A percentile compares a stretch with the other conserved stretches of the same genome.
Conservation (phyloP, 2,888 invertebrate species). For the Autographa pulchrina region DNA sequence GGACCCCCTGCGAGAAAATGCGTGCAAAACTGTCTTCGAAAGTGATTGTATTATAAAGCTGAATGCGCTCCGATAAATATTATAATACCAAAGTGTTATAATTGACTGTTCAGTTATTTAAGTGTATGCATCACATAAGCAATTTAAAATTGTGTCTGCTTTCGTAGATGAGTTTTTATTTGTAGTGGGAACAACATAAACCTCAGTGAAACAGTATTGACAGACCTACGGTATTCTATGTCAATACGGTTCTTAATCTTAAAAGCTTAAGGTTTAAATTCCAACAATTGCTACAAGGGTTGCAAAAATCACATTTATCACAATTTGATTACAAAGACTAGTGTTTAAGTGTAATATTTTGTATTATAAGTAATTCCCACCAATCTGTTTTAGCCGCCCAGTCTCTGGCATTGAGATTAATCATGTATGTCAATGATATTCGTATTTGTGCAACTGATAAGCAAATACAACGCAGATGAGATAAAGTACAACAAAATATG, state of each 20-base stretch:
- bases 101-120: no score
- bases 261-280: conserved; percentile 12
- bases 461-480: conserved; percentile 18
- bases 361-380: conserved; percentile 54
- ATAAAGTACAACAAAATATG: conserved; percentile 20
- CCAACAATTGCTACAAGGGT: conserved; percentile 1
- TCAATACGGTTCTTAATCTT: conserved; percentile 5
- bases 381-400: conserved; percentile 50
- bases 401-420: conserved; percentile 28
- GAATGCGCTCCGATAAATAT: no score
- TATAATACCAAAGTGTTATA: no score
- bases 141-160: no score
- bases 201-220: no score
- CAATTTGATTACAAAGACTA: conserved; percentile 60
- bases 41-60: no score
- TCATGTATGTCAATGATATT: conserved; percentile 28
- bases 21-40: no score
- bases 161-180: no score
- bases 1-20: no score
- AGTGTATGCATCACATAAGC: no score
- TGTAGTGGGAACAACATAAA: no score
- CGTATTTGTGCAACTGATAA: conserved; percentile 37
- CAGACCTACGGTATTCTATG: neutral
- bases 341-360: conserved; percentile 47
- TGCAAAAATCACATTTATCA: conserved; percentile 16